phyloP scores from a whole-genome alignment of 2,888 invertebrate species.

The Tinea pellionella region DNA sequence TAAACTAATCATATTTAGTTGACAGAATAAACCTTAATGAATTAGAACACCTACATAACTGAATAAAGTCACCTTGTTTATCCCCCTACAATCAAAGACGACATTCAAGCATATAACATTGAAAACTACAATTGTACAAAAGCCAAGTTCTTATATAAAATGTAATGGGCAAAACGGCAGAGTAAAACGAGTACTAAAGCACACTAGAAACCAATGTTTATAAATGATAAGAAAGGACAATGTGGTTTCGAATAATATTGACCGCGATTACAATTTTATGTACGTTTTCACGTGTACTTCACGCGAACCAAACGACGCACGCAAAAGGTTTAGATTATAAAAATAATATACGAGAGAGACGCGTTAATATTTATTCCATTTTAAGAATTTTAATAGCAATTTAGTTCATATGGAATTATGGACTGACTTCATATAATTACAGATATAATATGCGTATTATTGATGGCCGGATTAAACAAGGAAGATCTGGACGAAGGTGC shows the following conservation, averaged over 20 bases:
- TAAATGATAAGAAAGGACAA: constrained; percentile 21
- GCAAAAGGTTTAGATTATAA: constrained; percentile 51
- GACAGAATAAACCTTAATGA: too few relatives aligned
- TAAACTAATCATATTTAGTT: too few relatives aligned
- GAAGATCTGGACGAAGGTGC: constrained; percentile 44
- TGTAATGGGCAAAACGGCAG: background rate
- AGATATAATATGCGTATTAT: constrained; percentile 55
- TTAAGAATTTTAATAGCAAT: too few relatives aligned
- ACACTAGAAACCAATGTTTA: background rate
- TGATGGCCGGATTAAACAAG: constrained; percentile 52
- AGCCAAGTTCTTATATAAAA: background rate
- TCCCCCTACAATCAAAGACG: too few relatives aligned
- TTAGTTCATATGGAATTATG: background rate
- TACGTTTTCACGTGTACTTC: constrained; percentile 46
- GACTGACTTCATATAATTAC: constrained; percentile 24
- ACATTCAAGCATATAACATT: too few relatives aligned
- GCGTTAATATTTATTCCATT: too few relatives aligned
- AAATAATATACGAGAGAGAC: constrained; percentile 17
- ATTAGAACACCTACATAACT: too few relatives aligned
- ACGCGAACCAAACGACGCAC: constrained; percentile 28
- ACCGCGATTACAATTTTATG: constrained; percentile 48
- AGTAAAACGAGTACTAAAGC: background rate
- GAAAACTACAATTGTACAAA: too few relatives aligned
- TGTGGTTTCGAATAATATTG: constrained; percentile 49
- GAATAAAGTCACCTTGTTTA: too few relatives aligned